phyloP scores from a whole-genome alignment of 2,797 vertebrate genomes.

The Cirrhinus molitorella region DNA sequence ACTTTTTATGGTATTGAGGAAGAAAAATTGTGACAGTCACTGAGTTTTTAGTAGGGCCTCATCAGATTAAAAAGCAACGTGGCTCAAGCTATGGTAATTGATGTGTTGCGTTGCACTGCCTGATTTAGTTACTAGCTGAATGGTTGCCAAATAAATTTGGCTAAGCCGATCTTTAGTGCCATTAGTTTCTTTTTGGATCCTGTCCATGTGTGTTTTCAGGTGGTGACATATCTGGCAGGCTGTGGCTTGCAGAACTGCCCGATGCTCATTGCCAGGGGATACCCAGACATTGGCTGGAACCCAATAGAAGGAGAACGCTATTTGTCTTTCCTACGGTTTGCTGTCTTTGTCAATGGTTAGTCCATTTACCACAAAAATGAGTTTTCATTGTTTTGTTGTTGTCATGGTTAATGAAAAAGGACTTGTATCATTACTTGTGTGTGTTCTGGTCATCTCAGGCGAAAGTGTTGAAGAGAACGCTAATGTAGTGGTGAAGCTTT shows the following conservation, averaged over 20 bases:
- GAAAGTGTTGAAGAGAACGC: slow-evolving; percentile 99
- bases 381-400: not conserved
- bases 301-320: slow-evolving; percentile 98
- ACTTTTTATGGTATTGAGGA: not conserved
- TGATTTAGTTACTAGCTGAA: not conserved
- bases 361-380: slow-evolving; percentile 25
- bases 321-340: slow-evolving; percentile 95
- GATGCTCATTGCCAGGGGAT: slow-evolving; percentile 92
- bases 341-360: slow-evolving; percentile 96
- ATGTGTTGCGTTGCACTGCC: not conserved
- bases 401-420: not conserved
- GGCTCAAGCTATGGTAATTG: not conserved
- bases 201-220: slow-evolving; percentile 76
- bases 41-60: not conserved
- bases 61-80: not conserved
- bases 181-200: slow-evolving; percentile 21
- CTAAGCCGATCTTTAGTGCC: not conserved
- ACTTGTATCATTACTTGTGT: not conserved
- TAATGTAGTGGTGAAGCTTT: slow-evolving; percentile 97
- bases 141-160: slow-evolving; percentile 1
- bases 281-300: slow-evolving; percentile 98
- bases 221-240: slow-evolving; percentile 95
- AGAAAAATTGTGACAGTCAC: not conserved
- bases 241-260: slow-evolving; percentile 97
- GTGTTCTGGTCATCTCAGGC: slow-evolving; percentile 74